Evolutionary conservation across 2,797 vertebrate genomes (phyloP).

Genomic region (Aeoliscus strigatus): DNA sequence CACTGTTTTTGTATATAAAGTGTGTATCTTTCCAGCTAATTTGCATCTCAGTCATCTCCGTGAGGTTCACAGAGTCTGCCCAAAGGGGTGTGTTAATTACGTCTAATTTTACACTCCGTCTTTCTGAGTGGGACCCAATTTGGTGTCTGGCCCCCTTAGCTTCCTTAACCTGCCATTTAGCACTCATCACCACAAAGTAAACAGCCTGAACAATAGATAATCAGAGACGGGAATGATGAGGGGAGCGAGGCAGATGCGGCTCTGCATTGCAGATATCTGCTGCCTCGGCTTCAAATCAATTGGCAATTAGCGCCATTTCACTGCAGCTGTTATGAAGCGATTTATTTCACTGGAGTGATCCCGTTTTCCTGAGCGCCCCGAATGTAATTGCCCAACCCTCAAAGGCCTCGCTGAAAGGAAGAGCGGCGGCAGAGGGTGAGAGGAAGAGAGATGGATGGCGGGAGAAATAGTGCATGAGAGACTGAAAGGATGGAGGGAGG

Average conservation of each 20-base stretch:
- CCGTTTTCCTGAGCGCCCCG: constrained; percentile 55
- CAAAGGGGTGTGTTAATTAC: constrained; percentile 66
- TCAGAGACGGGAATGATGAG: constrained; percentile 70
- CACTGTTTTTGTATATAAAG: constrained; percentile 72
- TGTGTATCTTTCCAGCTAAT: constrained; percentile 65
- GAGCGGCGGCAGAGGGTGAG: constrained; percentile 24
- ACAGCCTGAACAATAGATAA: constrained; percentile 78
- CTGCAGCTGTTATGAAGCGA: constrained; percentile 71
- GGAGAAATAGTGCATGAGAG: constrained; percentile 19
- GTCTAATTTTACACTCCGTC: constrained; percentile 70
- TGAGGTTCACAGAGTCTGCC: constrained; percentile 58
- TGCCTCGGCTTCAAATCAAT: constrained; percentile 78
- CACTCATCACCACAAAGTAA: constrained; percentile 75
- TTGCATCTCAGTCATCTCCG: constrained; percentile 68
- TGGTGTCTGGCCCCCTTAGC: constrained; percentile 71
- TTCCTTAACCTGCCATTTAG: constrained; percentile 78
- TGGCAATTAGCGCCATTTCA: constrained; percentile 81
- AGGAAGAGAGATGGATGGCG: constrained; percentile 24
- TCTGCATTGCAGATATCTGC: constrained; percentile 69
- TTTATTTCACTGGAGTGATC: constrained; percentile 74
- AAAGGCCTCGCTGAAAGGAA: constrained; percentile 46
- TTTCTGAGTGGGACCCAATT: constrained; percentile 71
- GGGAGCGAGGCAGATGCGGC: constrained; percentile 63
- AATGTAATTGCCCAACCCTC: constrained; percentile 67
- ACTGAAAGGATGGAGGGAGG: constrained; percentile 1